Evolutionary conservation across 2,113 vertebrate species (phyloP), one percentile per base, ranked within the genome.

Genomic region (Tragelaphus scriptus): DNA sequence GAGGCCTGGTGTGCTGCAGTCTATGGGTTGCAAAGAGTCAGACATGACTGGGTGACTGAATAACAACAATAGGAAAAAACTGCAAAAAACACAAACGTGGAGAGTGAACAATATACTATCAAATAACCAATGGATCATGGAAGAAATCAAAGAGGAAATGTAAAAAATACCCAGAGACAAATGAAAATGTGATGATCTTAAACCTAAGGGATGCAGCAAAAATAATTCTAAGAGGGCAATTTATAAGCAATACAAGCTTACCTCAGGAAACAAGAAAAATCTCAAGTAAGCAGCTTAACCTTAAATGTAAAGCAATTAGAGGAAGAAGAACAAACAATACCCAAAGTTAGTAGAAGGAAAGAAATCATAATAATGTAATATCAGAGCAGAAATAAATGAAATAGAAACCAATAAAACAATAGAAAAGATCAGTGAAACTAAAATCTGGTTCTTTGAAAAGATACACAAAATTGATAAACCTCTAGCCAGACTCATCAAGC

Each of bases 31-130:
- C 68, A 40, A 40, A 75, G n/a, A 75, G 36, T 75, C 68, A 40
- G n/a, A 40, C 10, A 2, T 40, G n/a, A 75, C 68, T 12, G 4
- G 0, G n/a, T 2, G 1, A 75, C 19, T 75, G 19, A 40, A 15
- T 11, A 23, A 71, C n/a, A 77, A 77, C 23, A 79, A 36, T 17
- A 68, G 8, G n/a, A 71, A 77, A 49, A 53, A 81, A 53, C 9
- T 21, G 79, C 49, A 81, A 21, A 53, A 53, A 53, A n/a, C 17
- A n/a, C 10, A 81, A n/a, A 81, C 79, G 15, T 3, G 1, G 28
- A 4, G 17, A 21, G 28, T 53, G 32, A 53, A 32, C 17, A 53
- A 21, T 53, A 81, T n/a, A 32, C 17, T 81, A 81, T 49, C 49
- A 81, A 81, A 53, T 32, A 81, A n/a, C 49, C 79, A 81, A 53